Base-by-base conservation (phyloP, 2,888 invertebrate genomes). In the Netelia inedita region DNA sequence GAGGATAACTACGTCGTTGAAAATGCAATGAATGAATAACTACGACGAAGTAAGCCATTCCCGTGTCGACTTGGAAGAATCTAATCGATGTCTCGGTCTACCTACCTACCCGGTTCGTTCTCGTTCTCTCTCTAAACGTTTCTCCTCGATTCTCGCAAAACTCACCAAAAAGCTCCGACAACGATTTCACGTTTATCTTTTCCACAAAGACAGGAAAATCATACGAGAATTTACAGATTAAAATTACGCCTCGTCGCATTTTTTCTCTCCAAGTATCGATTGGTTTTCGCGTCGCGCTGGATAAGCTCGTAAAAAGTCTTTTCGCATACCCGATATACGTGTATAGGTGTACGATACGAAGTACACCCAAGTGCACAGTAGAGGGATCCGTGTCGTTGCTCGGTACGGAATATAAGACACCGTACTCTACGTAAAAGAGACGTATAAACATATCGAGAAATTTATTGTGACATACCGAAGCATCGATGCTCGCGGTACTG, bases 231-330 rank as follows among this genome's bases (percentile, higher is more conserved):
- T 19, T 57, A 10, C 8, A 0, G 16, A 8, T n/a, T 8, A 57
- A 57, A 55, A 14, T 46, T 10, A 57, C n/a, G 2, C 16, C 10
- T 55, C n/a, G 41, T 3, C 21, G 19, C 28, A 66, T 19, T 35
- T 73, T 46, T 69, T 53, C 78, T 68, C 63, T 69, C 23, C 46
- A 11, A 21, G 63, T 78, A 85, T 82, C 82, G 81, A 85, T 85
- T 74, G 41, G 43, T 82, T 71, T 63, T 65, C 59, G 72, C 76
- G 65, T 85, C 73, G 78, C 63, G 69, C 53, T 78, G 55, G 28
- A 53, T 69, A 74, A 81, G 73, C 78, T 82, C 78, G 69, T 81
- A 74, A 85, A 74, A 9, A 21, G 9, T n/a, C 16, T 71, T 53
- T 59, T 65, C n/a, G 41, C 65, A 16, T 53, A 21, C 35, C 8